Evolutionary conservation across 2,888 invertebrate species (phyloP).

Genomic region (Apamea monoglypha): DNA sequence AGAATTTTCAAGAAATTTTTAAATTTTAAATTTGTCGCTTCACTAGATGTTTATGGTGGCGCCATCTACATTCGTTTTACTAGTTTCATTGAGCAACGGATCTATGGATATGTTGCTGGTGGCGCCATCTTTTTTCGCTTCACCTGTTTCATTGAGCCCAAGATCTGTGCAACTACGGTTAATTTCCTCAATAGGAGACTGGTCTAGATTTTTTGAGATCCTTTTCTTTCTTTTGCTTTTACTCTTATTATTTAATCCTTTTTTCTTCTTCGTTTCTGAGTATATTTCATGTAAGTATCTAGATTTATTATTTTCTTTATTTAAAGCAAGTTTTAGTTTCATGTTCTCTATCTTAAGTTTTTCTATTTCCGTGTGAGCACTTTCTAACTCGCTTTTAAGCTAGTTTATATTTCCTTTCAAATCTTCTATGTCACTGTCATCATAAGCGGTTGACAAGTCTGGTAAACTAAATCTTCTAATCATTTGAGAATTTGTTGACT

Average conservation of each 20-base stretch:
- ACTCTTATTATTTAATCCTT: constrained; percentile 1
- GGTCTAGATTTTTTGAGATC: neutral
- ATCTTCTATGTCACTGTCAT: constrained; percentile 8
- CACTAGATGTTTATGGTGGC: too few relatives aligned
- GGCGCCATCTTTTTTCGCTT: too few relatives aligned
- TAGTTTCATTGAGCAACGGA: too few relatives aligned
- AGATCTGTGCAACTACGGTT: too few relatives aligned
- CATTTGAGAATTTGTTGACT: constrained; percentile 8
- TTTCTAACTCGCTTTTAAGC: neutral
- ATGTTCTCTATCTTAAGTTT: constrained; percentile 8
- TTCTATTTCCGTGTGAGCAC: neutral
- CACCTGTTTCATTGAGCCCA: too few relatives aligned
- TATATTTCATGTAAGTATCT: neutral
- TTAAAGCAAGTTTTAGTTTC: constrained; percentile 8
- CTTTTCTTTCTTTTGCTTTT: constrained; percentile 8
- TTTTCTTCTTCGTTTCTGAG: neutral
- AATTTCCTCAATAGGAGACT: too few relatives aligned
- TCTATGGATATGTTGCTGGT: too few relatives aligned
- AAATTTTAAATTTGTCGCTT: too few relatives aligned
- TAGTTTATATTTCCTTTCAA: constrained; percentile 12
- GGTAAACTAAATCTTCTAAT: constrained; percentile 13
- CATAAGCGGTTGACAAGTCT: constrained; percentile 16
- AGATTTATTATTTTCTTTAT: constrained; percentile 6
- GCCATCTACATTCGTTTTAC: too few relatives aligned
- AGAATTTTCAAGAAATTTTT: too few relatives aligned